Evolutionary conservation across 2,113 vertebrate species (phyloP).

Genomic region (Prionailurus bengalensis): DNA sequence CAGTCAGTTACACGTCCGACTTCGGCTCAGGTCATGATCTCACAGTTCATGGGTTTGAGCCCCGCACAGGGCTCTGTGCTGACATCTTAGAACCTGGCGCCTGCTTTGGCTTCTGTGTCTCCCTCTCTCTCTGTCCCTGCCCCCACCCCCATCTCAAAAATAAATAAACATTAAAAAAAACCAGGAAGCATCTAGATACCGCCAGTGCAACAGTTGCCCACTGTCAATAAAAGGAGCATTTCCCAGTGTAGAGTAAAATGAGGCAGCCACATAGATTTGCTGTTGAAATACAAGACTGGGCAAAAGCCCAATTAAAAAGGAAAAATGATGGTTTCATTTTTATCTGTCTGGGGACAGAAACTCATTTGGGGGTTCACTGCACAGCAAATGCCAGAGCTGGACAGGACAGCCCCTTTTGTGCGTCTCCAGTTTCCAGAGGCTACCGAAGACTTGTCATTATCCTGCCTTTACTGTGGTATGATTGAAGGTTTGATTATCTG

Average conservation of each 20-base stretch:
- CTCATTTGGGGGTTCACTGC: slow-evolving; percentile 86
- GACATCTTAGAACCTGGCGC: no score
- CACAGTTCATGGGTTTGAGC: no score
- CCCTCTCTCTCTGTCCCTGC: no score
- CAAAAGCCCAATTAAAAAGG: slow-evolving; percentile 70
- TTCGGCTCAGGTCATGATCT: no score
- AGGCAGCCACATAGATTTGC: slow-evolving; percentile 86
- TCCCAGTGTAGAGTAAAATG: slow-evolving; percentile 86
- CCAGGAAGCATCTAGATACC: slow-evolving; percentile 74
- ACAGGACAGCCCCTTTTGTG: slow-evolving; percentile 22
- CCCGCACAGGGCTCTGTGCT: no score
- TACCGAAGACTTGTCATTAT: not conserved
- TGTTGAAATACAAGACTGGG: slow-evolving; percentile 80
- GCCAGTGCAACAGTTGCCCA: slow-evolving; percentile 77
- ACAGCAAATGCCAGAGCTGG: slow-evolving; percentile 76
- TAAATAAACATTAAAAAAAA: not conserved
- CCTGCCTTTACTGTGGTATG: not conserved
- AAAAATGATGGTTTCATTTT: slow-evolving; percentile 65
- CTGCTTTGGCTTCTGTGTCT: no score
- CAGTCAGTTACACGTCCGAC: no score
- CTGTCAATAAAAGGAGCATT: slow-evolving; percentile 83
- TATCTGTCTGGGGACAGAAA: slow-evolving; percentile 77
- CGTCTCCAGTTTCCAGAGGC: not conserved
- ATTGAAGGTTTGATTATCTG: not conserved
- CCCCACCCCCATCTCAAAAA: no score